Percentiles rank a stretch among this genome's conserved stretches.
Evolutionary conservation across 2,113 vertebrate genomes (phyloP).

Genomic region (Calonectris borealis): DNA sequence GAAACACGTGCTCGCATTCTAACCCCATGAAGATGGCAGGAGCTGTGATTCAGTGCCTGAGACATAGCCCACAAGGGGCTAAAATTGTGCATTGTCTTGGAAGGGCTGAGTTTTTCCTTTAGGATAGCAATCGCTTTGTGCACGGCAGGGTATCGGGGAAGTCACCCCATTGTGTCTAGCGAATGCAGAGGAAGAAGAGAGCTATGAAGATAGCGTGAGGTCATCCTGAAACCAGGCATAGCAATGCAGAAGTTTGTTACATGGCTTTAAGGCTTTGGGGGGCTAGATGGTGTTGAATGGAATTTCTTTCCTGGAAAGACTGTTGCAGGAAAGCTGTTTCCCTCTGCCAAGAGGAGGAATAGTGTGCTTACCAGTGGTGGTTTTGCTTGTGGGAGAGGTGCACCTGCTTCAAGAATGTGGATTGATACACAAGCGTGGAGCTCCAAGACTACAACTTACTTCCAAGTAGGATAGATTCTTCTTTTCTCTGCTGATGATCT

Average conservation of each 20-base stretch:
- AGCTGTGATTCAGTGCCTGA: neutral
- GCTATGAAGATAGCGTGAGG: neutral
- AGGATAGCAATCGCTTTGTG: neutral
- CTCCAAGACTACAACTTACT: neutral
- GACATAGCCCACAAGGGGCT: neutral
- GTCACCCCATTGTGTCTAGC: neutral
- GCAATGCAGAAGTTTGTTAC: neutral
- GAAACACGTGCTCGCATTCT: neutral
- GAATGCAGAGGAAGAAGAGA: neutral
- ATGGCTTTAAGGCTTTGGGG: neutral
- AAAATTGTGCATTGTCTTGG: neutral
- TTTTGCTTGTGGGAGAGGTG: neutral
- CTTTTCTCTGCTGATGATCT: neutral
- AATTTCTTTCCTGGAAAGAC: neutral
- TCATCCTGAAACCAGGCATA: neutral
- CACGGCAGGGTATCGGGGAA: fast-evolving
- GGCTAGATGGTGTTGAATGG: neutral
- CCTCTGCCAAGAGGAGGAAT: neutral
- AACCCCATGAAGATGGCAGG: neutral
- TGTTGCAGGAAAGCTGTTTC: neutral
- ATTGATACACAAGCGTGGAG: neutral
- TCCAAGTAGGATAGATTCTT: neutral
- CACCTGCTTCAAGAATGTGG: neutral
- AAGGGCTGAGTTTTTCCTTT: neutral
- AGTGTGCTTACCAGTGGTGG: neutral